Percentiles rank a stretch among this genome's conserved stretches.
These are phyloP conservation scores for Fabriciana adippe DNA, from an alignment of 2,888 invertebrate species.

Conservation along the genomic window DNA sequence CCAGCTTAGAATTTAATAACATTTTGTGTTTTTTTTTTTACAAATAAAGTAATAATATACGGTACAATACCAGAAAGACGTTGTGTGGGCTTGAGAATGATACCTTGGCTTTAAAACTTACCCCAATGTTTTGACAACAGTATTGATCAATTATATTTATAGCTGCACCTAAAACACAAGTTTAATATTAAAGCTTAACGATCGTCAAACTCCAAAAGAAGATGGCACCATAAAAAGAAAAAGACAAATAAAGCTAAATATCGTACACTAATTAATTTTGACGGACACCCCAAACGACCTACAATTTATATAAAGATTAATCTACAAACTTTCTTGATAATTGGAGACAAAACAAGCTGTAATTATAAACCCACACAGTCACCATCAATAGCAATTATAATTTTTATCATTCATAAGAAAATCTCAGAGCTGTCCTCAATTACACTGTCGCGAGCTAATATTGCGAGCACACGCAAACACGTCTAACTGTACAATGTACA, in stretches of 20 bases:
- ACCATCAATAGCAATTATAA: slow-evolving; percentile 29
- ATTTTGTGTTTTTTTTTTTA: no score
- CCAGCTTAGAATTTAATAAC: no score
- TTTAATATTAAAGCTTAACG: no score
- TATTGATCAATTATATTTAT: no score
- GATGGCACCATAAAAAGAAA: no score
- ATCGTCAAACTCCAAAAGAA: no score
- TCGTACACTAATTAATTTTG: slow-evolving; percentile 5
- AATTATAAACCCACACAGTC: slow-evolving; percentile 20
- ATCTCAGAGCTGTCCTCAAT: slow-evolving; percentile 32
- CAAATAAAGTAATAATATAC: no score
- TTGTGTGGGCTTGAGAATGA: no score
- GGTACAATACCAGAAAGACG: no score
- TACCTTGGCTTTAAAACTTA: no score
- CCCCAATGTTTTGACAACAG: no score
- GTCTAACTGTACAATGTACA: slow-evolving; percentile 35
- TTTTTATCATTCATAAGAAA: slow-evolving; percentile 27
- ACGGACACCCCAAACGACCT: slow-evolving; percentile 7
- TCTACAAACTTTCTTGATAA: slow-evolving; percentile 14
- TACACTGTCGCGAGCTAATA: slow-evolving; percentile 34
- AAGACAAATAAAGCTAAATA: background rate
- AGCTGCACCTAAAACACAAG: no score
- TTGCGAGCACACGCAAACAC: slow-evolving; percentile 33
- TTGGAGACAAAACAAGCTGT: slow-evolving; percentile 12
- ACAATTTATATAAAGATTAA: slow-evolving; percentile 18